Base-by-base conservation (phyloP, 2,113 vertebrate genomes). In the Podilymbus podiceps region DNA sequence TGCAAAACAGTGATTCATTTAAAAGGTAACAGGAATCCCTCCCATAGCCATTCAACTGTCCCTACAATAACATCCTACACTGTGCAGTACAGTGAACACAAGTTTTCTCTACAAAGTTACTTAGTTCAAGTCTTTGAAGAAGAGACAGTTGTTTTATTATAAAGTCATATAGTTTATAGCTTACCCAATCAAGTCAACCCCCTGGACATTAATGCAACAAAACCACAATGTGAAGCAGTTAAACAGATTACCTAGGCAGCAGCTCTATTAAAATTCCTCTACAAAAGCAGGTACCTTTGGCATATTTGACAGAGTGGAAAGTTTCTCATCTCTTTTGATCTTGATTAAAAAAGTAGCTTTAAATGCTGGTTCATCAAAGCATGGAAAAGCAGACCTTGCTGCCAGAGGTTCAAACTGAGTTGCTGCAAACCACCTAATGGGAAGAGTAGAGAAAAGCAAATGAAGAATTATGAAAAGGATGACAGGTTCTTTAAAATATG, bases 331-430 rank as follows among this genome's bases (percentile, higher is more conserved):
- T 95, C 99, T 98, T 94, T 74, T 97, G 93, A 99, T 99, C 98
- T 93, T 99, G 95, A 99, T 97, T 81, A 96, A 90, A 97, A 99
- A 99, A 24, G 98, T 99, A 90, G 99, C 99, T 98, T 99, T 99
- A 97, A 99, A 98, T 50, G 98, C 97, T 83, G 99, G 99, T 91
- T 99, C 99, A 97, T 99, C 99, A 97, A 99, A 99, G 97, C 99
- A 99, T 8, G 99, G 99, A 98, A 99, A 99, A 95, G 98, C 99
- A 96, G 98, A 99, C 89, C 99, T 98, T 67, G 99, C 99, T 85
- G 98, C 98, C 59, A 99, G 93, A 9, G 99, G 99, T 96, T 99
- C 99, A 98, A 99, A 99, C 59, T 99, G 99, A 82, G 99, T 99
- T 75, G 99, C 99, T 95, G 99, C 99, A 89, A 99, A 98, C 95